These are phyloP conservation scores for Acanthisitta chloris DNA, from an alignment of 2,113 vertebrate genomes.

Conservation along the genomic window DNA sequence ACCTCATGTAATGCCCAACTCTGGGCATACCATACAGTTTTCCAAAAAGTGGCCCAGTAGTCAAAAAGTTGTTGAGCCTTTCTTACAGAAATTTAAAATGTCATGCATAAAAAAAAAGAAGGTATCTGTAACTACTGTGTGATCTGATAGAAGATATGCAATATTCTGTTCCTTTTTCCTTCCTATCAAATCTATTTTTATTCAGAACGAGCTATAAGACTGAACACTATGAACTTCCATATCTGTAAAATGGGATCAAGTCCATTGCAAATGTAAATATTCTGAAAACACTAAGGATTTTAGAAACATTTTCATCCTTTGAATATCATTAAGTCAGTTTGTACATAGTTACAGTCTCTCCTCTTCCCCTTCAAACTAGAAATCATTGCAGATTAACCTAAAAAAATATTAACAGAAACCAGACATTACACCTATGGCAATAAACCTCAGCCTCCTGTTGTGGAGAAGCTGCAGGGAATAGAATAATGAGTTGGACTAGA, in stretches of 20 bases:
- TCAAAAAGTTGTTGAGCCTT: not conserved
- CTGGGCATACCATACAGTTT: not conserved
- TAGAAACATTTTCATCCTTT: not conserved
- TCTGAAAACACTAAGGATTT: not conserved
- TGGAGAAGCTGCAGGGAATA: not conserved
- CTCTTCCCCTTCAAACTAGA: not conserved
- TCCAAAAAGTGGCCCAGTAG: not conserved
- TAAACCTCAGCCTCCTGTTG: not conserved
- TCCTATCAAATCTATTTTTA: not conserved
- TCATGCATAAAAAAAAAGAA: not conserved
- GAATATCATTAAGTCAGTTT: not conserved
- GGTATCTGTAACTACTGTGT: not conserved
- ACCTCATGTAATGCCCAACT: not conserved
- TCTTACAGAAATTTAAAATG: not conserved
- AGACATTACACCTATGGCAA: accelerated
- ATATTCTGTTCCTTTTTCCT: not conserved
- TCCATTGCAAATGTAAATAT: not conserved
- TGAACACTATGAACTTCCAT: not conserved
- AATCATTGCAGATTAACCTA: not conserved
- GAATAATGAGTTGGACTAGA: not conserved
- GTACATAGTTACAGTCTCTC: not conserved
- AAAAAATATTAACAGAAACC: not conserved
- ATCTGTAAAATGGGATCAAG: not conserved
- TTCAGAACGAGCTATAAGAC: not conserved
- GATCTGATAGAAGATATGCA: not conserved